phyloP scores from a whole-genome alignment of 2,888 invertebrate species.

The Standfussiana lucernea region DNA sequence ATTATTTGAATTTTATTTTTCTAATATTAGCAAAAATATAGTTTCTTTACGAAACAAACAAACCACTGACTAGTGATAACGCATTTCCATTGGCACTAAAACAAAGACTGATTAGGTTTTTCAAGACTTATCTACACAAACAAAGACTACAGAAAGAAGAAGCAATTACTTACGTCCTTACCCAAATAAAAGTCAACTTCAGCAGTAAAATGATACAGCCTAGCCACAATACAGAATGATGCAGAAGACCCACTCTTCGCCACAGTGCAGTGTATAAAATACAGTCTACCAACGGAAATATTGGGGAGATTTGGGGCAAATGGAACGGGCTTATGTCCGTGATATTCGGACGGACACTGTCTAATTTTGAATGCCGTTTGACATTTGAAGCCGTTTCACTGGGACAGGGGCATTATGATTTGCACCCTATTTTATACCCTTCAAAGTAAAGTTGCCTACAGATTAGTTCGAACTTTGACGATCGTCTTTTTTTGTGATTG shows the following conservation, averaged over 20 bases:
- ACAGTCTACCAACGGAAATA: background rate
- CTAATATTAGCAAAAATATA: background rate
- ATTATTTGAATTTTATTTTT: too few species aligned
- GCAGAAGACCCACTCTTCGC: conserved; percentile 24
- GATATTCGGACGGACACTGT: background rate
- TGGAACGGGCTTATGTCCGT: conserved; percentile 17
- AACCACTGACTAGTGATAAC: background rate
- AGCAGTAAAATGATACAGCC: conserved; percentile 66
- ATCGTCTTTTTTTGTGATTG: background rate
- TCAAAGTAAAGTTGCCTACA: background rate
- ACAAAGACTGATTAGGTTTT: conserved; percentile 15
- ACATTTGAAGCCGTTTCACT: conserved; percentile 12
- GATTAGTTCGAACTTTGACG: background rate
- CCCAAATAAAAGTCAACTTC: conserved; percentile 60
- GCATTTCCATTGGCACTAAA: conserved; percentile 6
- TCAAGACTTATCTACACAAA: conserved; percentile 36
- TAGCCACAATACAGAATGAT: background rate
- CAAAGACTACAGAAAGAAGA: conserved; percentile 26
- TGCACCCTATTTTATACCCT: conserved; percentile 1
- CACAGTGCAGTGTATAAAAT: conserved; percentile 2
- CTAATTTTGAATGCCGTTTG: conserved; percentile 48
- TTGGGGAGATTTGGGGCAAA: background rate
- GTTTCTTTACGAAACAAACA: background rate
- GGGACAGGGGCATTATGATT: background rate
- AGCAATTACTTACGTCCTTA: conserved; percentile 54